Base-by-base conservation (phyloP, 2,888 invertebrate genomes). In the Yponomeuta cagnagella region DNA sequence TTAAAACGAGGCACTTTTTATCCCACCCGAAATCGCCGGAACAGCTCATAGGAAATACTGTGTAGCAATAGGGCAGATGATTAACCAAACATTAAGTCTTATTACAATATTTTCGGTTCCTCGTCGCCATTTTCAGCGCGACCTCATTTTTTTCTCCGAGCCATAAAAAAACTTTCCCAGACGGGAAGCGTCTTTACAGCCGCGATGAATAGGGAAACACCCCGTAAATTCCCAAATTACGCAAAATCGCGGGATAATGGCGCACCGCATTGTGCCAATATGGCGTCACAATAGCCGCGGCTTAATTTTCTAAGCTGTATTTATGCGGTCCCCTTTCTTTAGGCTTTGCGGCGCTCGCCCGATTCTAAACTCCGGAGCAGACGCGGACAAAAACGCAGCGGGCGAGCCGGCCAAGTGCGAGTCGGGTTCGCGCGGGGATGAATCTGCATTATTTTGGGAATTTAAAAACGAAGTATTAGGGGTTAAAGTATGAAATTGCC, bases 271-370 rank as follows among this genome's bases (percentile, higher is more conserved):
- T 68, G 68, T 68, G 12, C 68, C 68, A 48, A 68, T 43, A 68
- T 48, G 68, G 48, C 68, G 43, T 33, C 43, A 68, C 68, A 68
- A 68, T 68, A 43, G 65, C 48, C 43, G 15, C 48, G 65, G 68
- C 75, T 76, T 76, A 78, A 78, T 78, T 79, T 78, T 75, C 73
- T 78, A 78, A 77, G 78, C 78, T 75, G 75, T 79, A 79, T 80
- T 80, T 80, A 79, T 79, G 78, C 77, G 73, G 75, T 74, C 37
- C 65, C 72, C 76, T 74, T 75, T 79, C 77, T 78, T 78, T 74
- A 70, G 74, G 77, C 76, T 80, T 83, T 80, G 81, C 82, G 83
- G 52, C 52, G 52, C 5, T 12, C 52, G 15, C 52, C 52, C 15
- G 15, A 58, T 15, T 58, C 52, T 58, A 58, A 58, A 58, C 52